Percentiles rank a stretch among this genome's conserved stretches.
Conservation (phyloP, 2,797 vertebrate genomes). For the Dipus sagitta region DNA sequence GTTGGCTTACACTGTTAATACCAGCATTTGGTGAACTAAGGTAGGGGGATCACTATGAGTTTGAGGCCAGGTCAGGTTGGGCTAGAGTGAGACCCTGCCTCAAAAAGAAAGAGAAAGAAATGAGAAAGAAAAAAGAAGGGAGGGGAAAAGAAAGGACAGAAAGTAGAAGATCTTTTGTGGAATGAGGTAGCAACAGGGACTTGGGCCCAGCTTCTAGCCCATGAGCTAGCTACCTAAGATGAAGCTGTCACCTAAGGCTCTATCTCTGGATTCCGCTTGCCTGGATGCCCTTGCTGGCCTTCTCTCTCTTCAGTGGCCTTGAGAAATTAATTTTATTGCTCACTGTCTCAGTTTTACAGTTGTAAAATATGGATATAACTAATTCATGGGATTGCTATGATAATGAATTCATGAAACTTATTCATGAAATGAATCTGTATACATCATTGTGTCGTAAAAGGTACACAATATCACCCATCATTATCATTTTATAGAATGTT, state of each 20-base stretch:
- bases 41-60: no score
- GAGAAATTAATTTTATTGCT: not conserved
- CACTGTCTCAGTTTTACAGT: not conserved
- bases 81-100: no score
- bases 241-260: no score
- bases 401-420: conserved; percentile 10
- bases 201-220: no score
- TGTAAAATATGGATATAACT: conserved; percentile 4
- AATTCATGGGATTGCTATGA: not conserved
- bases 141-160: no score
- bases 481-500: not conserved
- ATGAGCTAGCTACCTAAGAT: no score
- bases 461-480: not conserved
- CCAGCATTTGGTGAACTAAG: no score
- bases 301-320: not conserved
- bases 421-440: not conserved
- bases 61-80: no score
- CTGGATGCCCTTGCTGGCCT: not conserved
- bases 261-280: not conserved
- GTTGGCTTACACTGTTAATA: no score
- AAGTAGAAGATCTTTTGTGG: not conserved
- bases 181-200: not conserved
- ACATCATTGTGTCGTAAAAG: not conserved
- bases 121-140: no score
- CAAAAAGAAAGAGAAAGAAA: no score